Evolutionary conservation across 2,797 vertebrate species (phyloP), one percentile per base, ranked within the genome.

Genomic region (Cyclopterus lumpus): DNA sequence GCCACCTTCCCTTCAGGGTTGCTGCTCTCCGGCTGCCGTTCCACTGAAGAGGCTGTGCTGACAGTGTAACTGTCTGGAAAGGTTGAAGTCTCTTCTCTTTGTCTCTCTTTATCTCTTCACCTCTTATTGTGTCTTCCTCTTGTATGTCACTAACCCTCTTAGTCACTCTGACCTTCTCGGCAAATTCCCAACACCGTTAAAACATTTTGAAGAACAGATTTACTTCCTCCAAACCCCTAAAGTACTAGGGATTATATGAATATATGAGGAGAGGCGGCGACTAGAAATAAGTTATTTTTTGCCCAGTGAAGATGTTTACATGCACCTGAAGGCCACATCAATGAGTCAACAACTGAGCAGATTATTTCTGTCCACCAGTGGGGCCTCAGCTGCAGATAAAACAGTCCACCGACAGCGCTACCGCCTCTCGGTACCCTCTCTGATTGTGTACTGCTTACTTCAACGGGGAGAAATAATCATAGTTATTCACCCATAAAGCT

Each of bases 81-180:
- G 79, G 82, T 71, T 84, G 76, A 60, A 57, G 49, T 59, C 38
- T 72, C 54, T 55, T 57, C 77, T 66, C 68, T 80, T 80, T 79
- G 79, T 82, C 79, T 84, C 79, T 67, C 51, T 73, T 83, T 79
- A 79, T 88, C 84, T 76, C 34, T 36, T 78, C 71, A 78, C 69
- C 81, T 81, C 67, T 58, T 26, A 26, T 55, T 81, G 72, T 38
- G 5, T 53, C 51, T 61, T 46, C 49, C 2, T 42, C 44, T 15
- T 48, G 63, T 62, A 38, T 67, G 74, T 62, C 73, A 51, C 60
- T 61, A 20, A n/a, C 60, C 57, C 49, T 70, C 62, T 66, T 38
- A 14, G 65, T 68, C 58, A 26, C 30, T 40, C 34, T 58, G 74
- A 80, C 71, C 85, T 65, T 16, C 34, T 48, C n/a, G 30, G 54